Conservation (phyloP, 2,113 vertebrate species). For the Turdus rufiventris region DNA sequence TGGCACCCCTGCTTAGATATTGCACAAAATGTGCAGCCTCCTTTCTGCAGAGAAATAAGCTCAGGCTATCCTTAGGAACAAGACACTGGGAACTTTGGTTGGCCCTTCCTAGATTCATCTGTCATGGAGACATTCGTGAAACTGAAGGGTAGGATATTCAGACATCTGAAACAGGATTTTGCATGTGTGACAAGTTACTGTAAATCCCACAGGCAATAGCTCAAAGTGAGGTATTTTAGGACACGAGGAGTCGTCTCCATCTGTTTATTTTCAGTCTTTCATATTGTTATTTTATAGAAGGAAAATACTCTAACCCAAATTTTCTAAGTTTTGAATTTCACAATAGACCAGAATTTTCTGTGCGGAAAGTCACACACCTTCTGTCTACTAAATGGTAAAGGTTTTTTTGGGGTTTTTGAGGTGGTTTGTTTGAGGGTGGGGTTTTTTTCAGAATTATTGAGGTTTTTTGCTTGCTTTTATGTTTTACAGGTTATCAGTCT, state of each 20-base stretch:
- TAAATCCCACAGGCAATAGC: neutral
- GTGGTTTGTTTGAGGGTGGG: accelerated
- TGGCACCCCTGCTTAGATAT: neutral
- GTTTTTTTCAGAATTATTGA: neutral
- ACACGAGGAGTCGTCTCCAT: neutral
- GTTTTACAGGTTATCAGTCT: neutral
- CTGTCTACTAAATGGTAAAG: neutral
- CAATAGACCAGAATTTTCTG: neutral
- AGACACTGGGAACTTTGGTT: neutral
- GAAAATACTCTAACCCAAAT: neutral
- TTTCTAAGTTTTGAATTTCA: neutral
- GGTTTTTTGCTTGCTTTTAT: neutral
- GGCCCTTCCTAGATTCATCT: neutral
- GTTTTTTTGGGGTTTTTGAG: neutral
- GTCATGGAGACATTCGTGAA: neutral
- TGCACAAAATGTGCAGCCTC: neutral
- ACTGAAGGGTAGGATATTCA: neutral
- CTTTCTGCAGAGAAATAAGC: neutral
- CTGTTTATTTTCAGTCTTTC: neutral
- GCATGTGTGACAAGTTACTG: neutral
- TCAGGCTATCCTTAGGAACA: neutral
- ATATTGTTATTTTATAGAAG: neutral
- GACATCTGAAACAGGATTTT: neutral
- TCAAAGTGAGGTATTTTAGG: neutral
- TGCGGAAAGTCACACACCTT: neutral